Base-by-base conservation (phyloP, 2,888 invertebrate species). In the Perizoma affinitatum region DNA sequence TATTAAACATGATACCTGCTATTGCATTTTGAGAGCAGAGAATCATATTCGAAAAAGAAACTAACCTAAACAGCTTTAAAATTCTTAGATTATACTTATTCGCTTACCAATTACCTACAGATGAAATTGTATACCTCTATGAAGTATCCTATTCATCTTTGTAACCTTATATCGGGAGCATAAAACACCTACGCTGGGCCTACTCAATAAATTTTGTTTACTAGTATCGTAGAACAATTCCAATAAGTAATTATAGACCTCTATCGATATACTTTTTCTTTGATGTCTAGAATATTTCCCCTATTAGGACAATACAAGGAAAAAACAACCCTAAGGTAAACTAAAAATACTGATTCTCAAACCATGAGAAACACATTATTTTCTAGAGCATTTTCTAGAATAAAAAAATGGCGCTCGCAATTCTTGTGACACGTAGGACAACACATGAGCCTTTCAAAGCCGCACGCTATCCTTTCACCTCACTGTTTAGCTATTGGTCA, bases 131-230 rank as follows among this genome's bases (percentile, higher is more conserved):
- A 61, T 40, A 53, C 48, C 46, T 35, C 45, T 44, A 22, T 44
- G 45, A 6, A 43, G 42, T 46, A 58, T 48, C 52, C 50, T 54
- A 52, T 58, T 58, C 34, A 35, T 55, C 55, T 58, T 63, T 52
- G 58, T 55, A 55, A 63, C 55, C 8, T 40, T 63, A 63, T 63
- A 63, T 54, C 55, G 48, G 9, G 10, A 35, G 43, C 45, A 55
- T 55, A 50, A 41, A 54, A 51, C 60, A 48, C 63, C 55, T 36
- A 58, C 62, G 48, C 33, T 38, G 38, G 5, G 11, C 44, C n/a
- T 33, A 22, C 45, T 58, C 52, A 34, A 58, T 55, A 58, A 53
- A 63, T 58, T 55, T 55, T 63, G 63, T 58, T 58, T 58, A 59
- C 47, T 46, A 41, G 33, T 46, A 54, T 54, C 44, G 47, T 46